A percentile compares a stretch with the other conserved stretches of the same genome.
These are phyloP conservation scores for Catamblyrhynchus diadema DNA, from an alignment of 2,797 vertebrate genomes.

Conservation along the genomic window DNA sequence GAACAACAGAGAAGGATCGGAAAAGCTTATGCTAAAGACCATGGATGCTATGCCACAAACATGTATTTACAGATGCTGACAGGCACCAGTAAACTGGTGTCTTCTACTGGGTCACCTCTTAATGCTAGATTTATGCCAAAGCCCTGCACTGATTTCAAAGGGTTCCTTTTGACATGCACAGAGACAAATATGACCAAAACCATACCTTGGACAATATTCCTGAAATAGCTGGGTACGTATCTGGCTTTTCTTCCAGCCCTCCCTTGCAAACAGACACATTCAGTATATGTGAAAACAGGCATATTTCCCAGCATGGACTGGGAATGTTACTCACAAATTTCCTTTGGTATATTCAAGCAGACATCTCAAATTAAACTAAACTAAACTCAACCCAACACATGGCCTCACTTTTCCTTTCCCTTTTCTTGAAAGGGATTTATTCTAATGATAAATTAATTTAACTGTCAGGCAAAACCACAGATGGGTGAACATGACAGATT, in stretches of 20 bases:
- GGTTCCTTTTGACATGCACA: neutral
- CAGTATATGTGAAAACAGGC: neutral
- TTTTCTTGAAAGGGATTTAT: neutral
- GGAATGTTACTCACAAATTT: neutral
- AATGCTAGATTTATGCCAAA: neutral
- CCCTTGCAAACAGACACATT: neutral
- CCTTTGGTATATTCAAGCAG: neutral
- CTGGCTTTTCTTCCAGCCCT: neutral
- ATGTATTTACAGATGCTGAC: neutral
- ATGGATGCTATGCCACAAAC: neutral
- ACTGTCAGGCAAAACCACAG: slow-evolving; percentile 13
- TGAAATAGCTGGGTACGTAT: fast-evolving
- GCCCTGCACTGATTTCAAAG: neutral
- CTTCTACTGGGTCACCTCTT: neutral
- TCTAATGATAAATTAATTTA: neutral
- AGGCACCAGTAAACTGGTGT: neutral
- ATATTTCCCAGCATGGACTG: neutral
- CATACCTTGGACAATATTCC: neutral
- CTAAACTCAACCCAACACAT: neutral
- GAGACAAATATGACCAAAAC: neutral
- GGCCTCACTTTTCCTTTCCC: neutral
- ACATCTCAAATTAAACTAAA: neutral
- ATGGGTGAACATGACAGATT: neutral
- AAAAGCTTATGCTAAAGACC: neutral
- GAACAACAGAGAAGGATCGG: neutral